Evolutionary conservation across 2,888 invertebrate genomes (phyloP).

Genomic region (Drosophila robusta): DNA sequence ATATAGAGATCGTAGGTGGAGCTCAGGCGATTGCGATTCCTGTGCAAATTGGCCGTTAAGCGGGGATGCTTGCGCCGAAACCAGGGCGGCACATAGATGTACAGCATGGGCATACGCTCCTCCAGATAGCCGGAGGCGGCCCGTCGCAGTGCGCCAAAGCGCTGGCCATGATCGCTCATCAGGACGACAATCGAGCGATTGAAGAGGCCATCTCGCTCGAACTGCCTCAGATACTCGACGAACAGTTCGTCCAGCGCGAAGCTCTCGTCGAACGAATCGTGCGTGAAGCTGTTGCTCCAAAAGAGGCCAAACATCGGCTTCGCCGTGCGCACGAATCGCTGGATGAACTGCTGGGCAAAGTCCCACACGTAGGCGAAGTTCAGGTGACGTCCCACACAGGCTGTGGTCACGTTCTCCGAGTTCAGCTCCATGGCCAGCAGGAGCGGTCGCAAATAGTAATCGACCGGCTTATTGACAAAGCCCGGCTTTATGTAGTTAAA

Average conservation of each 20-base stretch:
- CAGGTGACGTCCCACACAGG: slow-evolving; percentile 87
- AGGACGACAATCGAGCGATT: slow-evolving; percentile 88
- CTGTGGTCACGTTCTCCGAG: slow-evolving; percentile 82
- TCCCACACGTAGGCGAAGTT: slow-evolving; percentile 89
- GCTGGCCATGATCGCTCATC: slow-evolving; percentile 91
- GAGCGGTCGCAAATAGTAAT: slow-evolving; percentile 91
- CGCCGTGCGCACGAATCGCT: slow-evolving; percentile 87
- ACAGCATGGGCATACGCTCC: slow-evolving; percentile 90
- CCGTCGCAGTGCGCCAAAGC: slow-evolving; percentile 88
- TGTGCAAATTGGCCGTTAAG: not conserved
- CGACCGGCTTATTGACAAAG: slow-evolving; percentile 90
- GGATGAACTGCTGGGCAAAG: slow-evolving; percentile 88
- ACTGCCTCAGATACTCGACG: slow-evolving; percentile 86
- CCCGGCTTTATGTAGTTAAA: slow-evolving; percentile 88
- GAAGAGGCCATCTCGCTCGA: slow-evolving; percentile 86
- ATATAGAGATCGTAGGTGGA: not conserved
- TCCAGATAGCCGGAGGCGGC: slow-evolving; percentile 90
- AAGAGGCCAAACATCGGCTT: slow-evolving; percentile 89
- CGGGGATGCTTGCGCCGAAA: not conserved
- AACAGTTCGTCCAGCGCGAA: slow-evolving; percentile 88
- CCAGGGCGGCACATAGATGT: slow-evolving; percentile 82
- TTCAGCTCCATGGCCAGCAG: slow-evolving; percentile 88
- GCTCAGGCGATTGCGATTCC: not conserved
- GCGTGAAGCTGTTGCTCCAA: slow-evolving; percentile 91
- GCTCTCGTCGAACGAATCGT: slow-evolving; percentile 88